Evolutionary conservation across 2,888 invertebrate genomes (phyloP).

Genomic region (Hypselothyrea guttata): DNA sequence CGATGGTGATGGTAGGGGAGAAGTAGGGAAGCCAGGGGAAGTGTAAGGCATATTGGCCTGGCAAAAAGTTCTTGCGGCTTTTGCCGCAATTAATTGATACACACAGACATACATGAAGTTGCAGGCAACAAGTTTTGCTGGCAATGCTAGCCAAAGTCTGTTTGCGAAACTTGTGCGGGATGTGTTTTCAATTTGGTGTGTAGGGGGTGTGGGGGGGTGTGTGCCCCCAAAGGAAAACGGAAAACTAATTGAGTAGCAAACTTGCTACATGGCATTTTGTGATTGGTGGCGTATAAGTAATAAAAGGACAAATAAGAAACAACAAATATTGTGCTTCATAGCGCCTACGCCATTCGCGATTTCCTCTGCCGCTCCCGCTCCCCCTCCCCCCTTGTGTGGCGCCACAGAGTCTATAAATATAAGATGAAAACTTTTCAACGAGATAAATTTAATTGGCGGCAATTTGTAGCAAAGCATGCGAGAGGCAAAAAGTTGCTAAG

Average conservation of each 20-base stretch:
- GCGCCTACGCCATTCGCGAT: constrained; percentile 17
- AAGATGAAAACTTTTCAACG: constrained; percentile 78
- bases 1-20: constrained; percentile 29
- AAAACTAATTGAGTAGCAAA: constrained; percentile 79
- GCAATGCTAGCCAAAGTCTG: constrained; percentile 56
- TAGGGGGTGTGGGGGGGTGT: no score
- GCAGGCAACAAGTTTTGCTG: constrained; percentile 46
- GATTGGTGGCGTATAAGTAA: constrained; percentile 75
- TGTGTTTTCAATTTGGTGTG: constrained; percentile 68
- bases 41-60: constrained; percentile 18
- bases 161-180: constrained; percentile 57
- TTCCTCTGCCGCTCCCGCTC: no score
- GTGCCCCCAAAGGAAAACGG: constrained; percentile 60
- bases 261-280: constrained; percentile 69
- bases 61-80: constrained; percentile 63
- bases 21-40: no score
- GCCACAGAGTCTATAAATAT: constrained; percentile 71
- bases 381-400: no score
- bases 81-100: constrained; percentile 76
- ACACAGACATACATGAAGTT: constrained; percentile 46
- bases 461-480: constrained; percentile 74
- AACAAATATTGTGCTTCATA: constrained; percentile 27
- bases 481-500: constrained; percentile 56
- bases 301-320: constrained; percentile 64
- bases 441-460: constrained; percentile 80